These are phyloP conservation scores for Daboia siamensis DNA, from an alignment of 2,113 vertebrate genomes.

Conservation along the genomic window DNA sequence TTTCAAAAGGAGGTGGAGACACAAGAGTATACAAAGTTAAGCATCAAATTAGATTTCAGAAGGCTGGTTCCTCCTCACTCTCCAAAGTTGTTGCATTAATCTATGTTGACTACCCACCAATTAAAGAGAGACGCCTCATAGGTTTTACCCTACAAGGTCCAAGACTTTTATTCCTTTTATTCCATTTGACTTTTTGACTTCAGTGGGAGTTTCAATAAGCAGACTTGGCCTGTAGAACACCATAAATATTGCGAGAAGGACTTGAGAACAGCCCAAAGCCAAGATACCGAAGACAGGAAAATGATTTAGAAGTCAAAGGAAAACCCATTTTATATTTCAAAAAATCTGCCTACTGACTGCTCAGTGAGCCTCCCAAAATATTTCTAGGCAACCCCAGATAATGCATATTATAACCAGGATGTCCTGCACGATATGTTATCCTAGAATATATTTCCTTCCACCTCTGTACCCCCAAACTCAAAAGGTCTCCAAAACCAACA, in stretches of 20 bases:
- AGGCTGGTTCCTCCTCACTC: neutral
- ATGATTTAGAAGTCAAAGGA: neutral
- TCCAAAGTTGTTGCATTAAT: neutral
- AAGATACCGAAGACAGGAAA: neutral
- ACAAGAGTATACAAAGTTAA: slow-evolving; percentile 24
- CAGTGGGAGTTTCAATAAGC: fast-evolving
- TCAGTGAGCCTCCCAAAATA: neutral
- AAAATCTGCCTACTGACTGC: neutral
- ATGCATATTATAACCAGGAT: neutral
- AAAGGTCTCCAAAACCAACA: neutral
- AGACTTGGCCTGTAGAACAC: neutral
- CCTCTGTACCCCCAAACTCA: neutral
- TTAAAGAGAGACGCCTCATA: neutral
- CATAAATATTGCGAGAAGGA: neutral
- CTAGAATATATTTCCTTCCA: neutral
- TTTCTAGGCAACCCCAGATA: neutral
- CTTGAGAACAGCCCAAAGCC: neutral
- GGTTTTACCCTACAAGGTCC: neutral
- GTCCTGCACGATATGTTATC: neutral
- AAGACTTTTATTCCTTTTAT: neutral
- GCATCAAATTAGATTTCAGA: slow-evolving; percentile 1
- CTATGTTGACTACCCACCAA: neutral
- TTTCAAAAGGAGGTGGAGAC: slow-evolving; percentile 52
- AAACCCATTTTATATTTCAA: neutral
- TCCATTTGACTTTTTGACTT: neutral